phyloP scores from a whole-genome alignment of 2,888 invertebrate genomes.

The Amiota mariae region DNA sequence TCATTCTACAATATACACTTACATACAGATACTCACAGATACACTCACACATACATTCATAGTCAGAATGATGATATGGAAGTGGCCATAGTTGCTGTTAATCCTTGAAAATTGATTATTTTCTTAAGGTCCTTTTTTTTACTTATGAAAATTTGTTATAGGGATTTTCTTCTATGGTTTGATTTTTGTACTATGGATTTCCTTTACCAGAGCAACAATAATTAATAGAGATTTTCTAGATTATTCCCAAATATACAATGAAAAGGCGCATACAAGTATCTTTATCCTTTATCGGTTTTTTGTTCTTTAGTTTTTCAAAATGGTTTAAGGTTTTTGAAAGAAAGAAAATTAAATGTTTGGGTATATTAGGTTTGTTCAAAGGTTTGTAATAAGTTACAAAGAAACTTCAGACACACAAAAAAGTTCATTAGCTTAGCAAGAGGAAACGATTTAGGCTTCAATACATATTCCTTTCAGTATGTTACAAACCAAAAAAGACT shows the following conservation, averaged over 20 bases:
- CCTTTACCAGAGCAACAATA: background rate
- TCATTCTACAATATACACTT: background rate
- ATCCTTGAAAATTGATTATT: conserved; percentile 28
- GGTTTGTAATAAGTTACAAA: no score
- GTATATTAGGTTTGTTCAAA: no score
- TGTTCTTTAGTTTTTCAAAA: no score
- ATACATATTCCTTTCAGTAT: no score
- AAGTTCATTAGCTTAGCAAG: no score
- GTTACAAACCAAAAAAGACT: no score
- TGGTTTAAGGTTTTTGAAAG: no score
- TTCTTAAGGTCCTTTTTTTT: conserved; percentile 8
- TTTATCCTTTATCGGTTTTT: no score
- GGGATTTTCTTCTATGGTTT: background rate
- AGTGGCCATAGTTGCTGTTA: conserved; percentile 5
- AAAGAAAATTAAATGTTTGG: no score
- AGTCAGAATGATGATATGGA: background rate
- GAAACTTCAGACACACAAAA: no score
- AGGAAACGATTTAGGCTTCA: no score
- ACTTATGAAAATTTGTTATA: conserved; percentile 13
- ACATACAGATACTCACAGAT: background rate
- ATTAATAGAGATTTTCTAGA: background rate
- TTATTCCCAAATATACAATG: background rate
- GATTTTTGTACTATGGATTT: background rate
- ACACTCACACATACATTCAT: background rate
- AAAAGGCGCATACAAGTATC: no score